Conservation (phyloP, 2,888 invertebrate species). For the Nemoura dubitans region DNA sequence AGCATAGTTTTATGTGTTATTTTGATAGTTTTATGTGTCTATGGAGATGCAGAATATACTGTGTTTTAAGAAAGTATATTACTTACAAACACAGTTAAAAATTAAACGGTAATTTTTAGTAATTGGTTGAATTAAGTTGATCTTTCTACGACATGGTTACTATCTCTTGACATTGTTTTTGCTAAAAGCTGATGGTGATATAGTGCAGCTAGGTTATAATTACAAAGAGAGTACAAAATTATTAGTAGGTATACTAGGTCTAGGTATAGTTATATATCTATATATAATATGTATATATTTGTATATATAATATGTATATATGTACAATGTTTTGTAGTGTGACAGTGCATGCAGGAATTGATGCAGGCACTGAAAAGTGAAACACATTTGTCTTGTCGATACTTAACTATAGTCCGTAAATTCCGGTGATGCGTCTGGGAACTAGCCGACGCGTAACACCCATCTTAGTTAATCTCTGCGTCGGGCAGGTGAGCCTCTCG, state of each 20-base stretch:
- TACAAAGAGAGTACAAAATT: not conserved
- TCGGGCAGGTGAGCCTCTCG: slow-evolving; percentile 43
- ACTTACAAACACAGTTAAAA: not conserved
- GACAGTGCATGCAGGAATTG: slow-evolving; percentile 26
- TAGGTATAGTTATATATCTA: no score
- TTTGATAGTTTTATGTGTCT: not conserved
- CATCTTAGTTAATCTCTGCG: slow-evolving; percentile 40
- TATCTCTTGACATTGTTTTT: not conserved
- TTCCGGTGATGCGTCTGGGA: slow-evolving; percentile 8
- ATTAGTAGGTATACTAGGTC: not conserved
- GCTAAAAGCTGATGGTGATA: not conserved
- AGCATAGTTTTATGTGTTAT: not conserved
- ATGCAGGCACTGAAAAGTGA: slow-evolving; percentile 3
- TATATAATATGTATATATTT: not conserved
- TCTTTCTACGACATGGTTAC: not conserved
- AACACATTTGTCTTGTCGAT: slow-evolving; percentile 25
- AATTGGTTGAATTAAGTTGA: not conserved
- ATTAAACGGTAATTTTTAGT: not conserved
- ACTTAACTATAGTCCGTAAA: slow-evolving; percentile 25
- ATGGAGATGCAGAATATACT: not conserved
- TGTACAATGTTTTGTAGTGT: slow-evolving; percentile 25
- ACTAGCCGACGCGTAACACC: slow-evolving; percentile 20
- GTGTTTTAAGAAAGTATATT: not conserved
- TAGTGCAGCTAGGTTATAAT: not conserved
- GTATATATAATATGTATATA: slow-evolving; percentile 38